Evolutionary conservation across 2,888 invertebrate genomes (phyloP).

Genomic region (Helleia helle): DNA sequence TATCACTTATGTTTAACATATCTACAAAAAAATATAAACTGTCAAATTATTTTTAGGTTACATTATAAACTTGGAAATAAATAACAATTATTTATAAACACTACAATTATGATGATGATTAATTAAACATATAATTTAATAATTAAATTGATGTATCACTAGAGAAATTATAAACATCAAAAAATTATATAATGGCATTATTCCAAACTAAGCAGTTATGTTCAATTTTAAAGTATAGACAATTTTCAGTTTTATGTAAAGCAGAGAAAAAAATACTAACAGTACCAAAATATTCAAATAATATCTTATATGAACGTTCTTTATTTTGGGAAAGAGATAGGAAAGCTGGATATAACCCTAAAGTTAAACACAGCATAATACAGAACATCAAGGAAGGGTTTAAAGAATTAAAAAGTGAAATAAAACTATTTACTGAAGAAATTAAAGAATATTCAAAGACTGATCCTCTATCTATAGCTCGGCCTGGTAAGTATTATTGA

Average conservation of each 20-base stretch:
- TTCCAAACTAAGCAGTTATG: neutral
- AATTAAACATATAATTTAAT: too few species aligned
- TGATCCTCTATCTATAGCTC: conserved; percentile 74
- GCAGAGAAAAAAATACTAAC: conserved; percentile 25
- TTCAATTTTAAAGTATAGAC: neutral
- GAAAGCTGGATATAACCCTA: conserved; percentile 74
- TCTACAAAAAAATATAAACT: too few species aligned
- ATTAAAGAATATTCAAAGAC: conserved; percentile 75
- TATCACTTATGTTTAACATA: too few species aligned
- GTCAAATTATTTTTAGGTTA: too few species aligned
- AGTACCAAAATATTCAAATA: conserved; percentile 16
- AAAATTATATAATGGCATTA: neutral
- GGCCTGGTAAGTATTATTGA: conserved; percentile 58
- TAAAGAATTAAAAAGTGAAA: conserved; percentile 78
- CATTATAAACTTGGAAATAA: too few species aligned
- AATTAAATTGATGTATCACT: neutral
- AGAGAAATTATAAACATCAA: neutral
- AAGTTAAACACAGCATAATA: conserved; percentile 34
- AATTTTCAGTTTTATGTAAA: neutral
- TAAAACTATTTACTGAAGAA: conserved; percentile 79
- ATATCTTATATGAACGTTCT: conserved; percentile 32
- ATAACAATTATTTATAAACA: too few species aligned
- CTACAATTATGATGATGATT: too few species aligned
- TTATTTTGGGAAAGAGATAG: conserved; percentile 74
- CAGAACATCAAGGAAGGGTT: conserved; percentile 77